Evolutionary conservation across 1,140 invertebrate genomes (phyloP), one percentile per base, ranked within the genome.

Genomic region (Leptopilina clavipes): DNA sequence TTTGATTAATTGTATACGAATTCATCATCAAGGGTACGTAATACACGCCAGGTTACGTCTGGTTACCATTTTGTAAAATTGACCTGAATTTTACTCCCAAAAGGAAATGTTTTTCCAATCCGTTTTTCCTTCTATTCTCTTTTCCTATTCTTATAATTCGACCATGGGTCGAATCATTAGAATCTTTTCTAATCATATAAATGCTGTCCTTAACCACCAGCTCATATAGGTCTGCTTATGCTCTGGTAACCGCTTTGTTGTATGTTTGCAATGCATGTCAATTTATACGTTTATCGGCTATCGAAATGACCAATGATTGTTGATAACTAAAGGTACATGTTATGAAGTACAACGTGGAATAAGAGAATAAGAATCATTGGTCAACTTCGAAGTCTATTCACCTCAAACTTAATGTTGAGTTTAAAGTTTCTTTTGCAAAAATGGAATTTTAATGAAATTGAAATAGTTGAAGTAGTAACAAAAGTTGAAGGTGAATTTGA

Each of bases 241-340:
- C 89, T 90, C 89, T 90, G 89, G 89, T 90, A 90, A 89, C 87
- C 86, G 84, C 84, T 86, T 85, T 76, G 80, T 85, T 81, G 82
- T 85, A 81, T 85, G 84, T 83, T 80, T 77, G 84, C 84, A 81
- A 71, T 84, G 83, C 83, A 86, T 84, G 84, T 78, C 76, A 79
- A 37, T 81, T 81, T 44, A 79, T 71, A 31, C 25, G 78, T 78
- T 71, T 75, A 77, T 73, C 75, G 59, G 77, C 19, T 65, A 79
- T 79, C 79, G 76, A 81, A 77, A 1, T 52, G n/a, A 25, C 75
- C 71, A 71, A 52, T 74, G 70, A 77, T 82, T 73, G 77, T 31
- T 3, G n/a, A 14, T 14, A 40, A 40, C 7, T 40, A n/a, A n/a
- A n/a, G n/a, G n/a, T n/a, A n/a, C n/a, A n/a, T n/a, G n/a, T n/a